Evolutionary conservation across 2,888 invertebrate species (phyloP), one percentile per base, ranked within the genome.

Genomic region (Caenorhabditis sp.): DNA sequence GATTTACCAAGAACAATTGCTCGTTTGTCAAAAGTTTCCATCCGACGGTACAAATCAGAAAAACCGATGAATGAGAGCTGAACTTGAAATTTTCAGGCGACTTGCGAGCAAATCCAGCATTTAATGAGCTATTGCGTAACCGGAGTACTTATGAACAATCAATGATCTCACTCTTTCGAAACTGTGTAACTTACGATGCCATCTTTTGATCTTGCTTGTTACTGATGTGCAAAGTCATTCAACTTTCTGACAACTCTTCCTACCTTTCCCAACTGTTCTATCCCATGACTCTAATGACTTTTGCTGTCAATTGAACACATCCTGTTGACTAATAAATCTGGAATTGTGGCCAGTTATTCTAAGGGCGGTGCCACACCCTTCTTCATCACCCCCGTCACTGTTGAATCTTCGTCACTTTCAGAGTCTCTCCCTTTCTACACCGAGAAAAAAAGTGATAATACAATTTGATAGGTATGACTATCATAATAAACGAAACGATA

Each of bases 1-100:
- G 53, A 6, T 81, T 77, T 46, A 68, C 79, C 37, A 79, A 79
- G 52, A 74, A 77, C 22, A 79, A 81, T 24, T 81, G 81, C 46
- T 20, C 52, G n/a, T 63, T 79, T 43, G 74, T 81, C 8, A 65
- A 66, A 26, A 62, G 56, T 13, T 77, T 76, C 65, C 78, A 81
- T 48, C 76, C 76, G 66, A 43, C 68, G 71, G 81, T 81, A 43
- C 9, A 24, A 22, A 37, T 26, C 24, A 37, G n/a, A 9, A 43
- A 61, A 5, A n/a, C n/a, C n/a, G n/a, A 39, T 13, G 8, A n/a
- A 1, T 6, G 15, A 48, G 3, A 1, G 6, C 17, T 32, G 53
- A 1, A 20, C n/a, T n/a, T n/a, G n/a, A n/a, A n/a, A n/a, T n/a
- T 65, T 65, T 56, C 56, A 81, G 78, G 76, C 78, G 7, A 74